Percentiles rank a stretch among this genome's conserved stretches.
Conservation (phyloP, 2,113 vertebrate species). For the Pteruthius melanotis region DNA sequence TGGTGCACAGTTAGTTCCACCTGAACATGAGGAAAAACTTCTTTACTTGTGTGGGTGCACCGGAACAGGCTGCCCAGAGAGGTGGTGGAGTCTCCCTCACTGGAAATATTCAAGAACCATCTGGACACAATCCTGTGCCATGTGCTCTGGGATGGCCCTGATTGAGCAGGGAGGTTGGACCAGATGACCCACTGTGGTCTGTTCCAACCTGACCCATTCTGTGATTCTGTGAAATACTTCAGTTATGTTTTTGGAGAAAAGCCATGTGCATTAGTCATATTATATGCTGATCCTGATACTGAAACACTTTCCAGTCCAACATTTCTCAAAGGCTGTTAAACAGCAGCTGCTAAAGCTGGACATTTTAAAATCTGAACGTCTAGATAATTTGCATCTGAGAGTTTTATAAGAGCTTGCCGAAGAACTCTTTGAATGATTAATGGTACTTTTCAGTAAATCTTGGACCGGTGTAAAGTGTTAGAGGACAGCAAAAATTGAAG, state of each 20-base stretch:
- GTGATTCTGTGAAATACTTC: not conserved
- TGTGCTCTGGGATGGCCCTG: not conserved
- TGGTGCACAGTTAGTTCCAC: not conserved
- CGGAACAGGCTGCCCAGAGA: not conserved
- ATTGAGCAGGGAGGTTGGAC: not conserved
- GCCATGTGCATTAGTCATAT: not conserved
- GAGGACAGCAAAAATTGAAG: not conserved
- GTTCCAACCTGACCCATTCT: not conserved
- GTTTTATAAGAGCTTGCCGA: not conserved
- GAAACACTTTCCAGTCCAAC: not conserved
- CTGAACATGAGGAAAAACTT: not conserved
- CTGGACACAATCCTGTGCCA: not conserved
- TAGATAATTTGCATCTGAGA: not conserved
- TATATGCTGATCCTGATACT: not conserved
- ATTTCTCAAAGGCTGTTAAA: conserved; percentile 15
- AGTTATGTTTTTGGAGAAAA: not conserved
- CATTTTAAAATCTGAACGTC: not conserved
- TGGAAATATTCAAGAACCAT: fast-evolving
- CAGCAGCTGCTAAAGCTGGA: conserved; percentile 2
- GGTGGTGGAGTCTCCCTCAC: fast-evolving
- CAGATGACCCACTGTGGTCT: not conserved
- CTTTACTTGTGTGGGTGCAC: not conserved
- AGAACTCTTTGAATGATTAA: not conserved
- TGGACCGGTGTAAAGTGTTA: not conserved
- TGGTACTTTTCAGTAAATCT: not conserved